Evolutionary conservation across 2,113 vertebrate genomes (phyloP).

Genomic region (human): DNA sequence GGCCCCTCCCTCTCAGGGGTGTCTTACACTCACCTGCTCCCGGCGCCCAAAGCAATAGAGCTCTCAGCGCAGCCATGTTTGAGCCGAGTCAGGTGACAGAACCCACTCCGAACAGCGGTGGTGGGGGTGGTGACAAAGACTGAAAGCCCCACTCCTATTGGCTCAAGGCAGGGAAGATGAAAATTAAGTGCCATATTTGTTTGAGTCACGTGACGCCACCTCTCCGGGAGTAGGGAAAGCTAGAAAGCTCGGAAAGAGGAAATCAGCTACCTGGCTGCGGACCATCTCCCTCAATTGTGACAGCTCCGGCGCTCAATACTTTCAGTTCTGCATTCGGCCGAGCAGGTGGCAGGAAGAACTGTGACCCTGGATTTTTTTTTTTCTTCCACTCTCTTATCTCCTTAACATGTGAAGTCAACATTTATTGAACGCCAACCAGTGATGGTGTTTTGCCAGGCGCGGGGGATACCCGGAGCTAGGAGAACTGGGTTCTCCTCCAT

Average conservation of each 20-base stretch:
- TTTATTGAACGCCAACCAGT: not conserved
- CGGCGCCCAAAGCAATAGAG: not conserved
- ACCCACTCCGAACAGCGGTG: not conserved
- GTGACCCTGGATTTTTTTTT: not conserved
- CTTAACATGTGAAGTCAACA: not conserved
- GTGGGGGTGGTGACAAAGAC: not conserved
- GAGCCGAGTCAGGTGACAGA: conserved; percentile 68
- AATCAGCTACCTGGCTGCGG: no score
- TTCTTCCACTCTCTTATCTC: not conserved
- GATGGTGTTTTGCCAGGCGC: not conserved
- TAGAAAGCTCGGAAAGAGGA: not conserved
- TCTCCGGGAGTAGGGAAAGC: fast-evolving
- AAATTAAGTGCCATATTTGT: conserved; percentile 73
- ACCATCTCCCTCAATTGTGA: not conserved
- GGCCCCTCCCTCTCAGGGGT: not conserved
- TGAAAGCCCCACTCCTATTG: conserved; percentile 62
- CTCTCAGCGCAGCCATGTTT: conserved; percentile 71
- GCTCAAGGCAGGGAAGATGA: conserved; percentile 33
- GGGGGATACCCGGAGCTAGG: not conserved
- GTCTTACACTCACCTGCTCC: conserved; percentile 64
- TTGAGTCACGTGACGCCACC: conserved; percentile 32
- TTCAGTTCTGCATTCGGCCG: not conserved
- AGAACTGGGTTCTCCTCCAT: not conserved
- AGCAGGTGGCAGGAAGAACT: not conserved
- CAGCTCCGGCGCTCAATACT: not conserved